These are phyloP conservation scores for Heteromurus nitidus DNA, from an alignment of 2,888 invertebrate species.

Conservation along the genomic window DNA sequence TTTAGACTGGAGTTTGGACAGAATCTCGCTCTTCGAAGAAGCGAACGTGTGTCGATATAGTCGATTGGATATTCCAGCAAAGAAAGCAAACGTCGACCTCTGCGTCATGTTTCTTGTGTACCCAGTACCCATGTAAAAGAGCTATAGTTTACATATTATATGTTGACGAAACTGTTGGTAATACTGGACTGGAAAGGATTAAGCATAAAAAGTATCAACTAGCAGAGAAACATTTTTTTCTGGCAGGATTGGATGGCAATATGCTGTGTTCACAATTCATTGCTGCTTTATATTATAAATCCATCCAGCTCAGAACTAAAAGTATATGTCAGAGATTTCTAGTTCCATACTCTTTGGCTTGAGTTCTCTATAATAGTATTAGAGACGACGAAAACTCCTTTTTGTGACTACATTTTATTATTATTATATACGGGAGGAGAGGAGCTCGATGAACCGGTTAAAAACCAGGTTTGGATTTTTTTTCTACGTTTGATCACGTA, in stretches of 20 bases:
- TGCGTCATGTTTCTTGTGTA: too few species aligned
- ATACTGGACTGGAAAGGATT: conserved; percentile 7
- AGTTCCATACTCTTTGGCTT: conserved; percentile 29
- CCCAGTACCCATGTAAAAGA: too few species aligned
- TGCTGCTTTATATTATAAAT: conserved; percentile 15
- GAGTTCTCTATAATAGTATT: conserved; percentile 11
- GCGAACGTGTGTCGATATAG: too few species aligned
- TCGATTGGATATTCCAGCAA: too few species aligned
- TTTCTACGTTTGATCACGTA: not conserved
- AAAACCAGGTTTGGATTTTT: conserved; percentile 45
- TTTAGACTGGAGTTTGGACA: too few species aligned
- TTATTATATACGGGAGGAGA: too few species aligned
- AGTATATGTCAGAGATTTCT: conserved; percentile 22
- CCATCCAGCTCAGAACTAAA: conserved; percentile 29
- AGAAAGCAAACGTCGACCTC: too few species aligned
- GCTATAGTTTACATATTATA: not conserved
- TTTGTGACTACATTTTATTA: too few species aligned
- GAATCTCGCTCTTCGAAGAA: too few species aligned
- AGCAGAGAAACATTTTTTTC: not conserved
- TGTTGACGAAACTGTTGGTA: conserved; percentile 48
- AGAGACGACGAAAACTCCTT: not conserved
- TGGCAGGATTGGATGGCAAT: not conserved
- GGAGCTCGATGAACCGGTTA: conserved; percentile 62
- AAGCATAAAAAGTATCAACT: not conserved
- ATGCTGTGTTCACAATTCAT: not conserved